Evolutionary conservation across 2,888 invertebrate species (phyloP), one percentile per base, ranked within the genome.

Genomic region (Ecliptopera silaceata): DNA sequence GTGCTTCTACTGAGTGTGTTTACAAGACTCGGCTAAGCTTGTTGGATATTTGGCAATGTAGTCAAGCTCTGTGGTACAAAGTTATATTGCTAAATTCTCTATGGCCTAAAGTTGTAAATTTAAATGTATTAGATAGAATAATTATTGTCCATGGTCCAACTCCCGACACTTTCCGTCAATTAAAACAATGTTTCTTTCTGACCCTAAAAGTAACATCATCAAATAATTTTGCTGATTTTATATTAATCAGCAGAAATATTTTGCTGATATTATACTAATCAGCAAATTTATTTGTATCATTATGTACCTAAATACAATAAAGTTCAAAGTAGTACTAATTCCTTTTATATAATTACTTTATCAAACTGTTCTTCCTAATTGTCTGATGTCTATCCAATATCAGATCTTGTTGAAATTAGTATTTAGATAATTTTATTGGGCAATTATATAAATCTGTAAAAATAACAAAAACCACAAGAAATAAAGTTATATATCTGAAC

Each of bases 91-190:
- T 2, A 38, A 66, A 65, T 62, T 64, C 66, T 67, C 65, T 68
- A 70, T 48, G 75, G 76, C 76, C 76, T 77, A 75, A 74, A 65
- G 64, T 65, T 62, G 56, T 60, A 34, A 36, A 51, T 61, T 64
- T 46, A 44, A 63, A 45, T 54, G 60, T 51, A 65, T 70, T 67
- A 63, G 63, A 62, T 59, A 65, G 60, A 57, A 29, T 57, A 63
- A 60, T 65, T 48, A 44, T 44, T 64, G 70, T 64, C 61, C 65
- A 74, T 69, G 76, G 75, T 76, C 77, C 74, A 75, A 54, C 56
- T 54, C 36, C 66, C 49, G 58, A 56, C 59, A 63, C 58, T 62
- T 63, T 57, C 66, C 64, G 72, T 72, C 72, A 72, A 72, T 72
- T 74, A 72, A 61, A 66, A 38, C 39, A 13, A 61, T 64, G 64